A percentile compares a stretch with the other conserved stretches of the same genome.
Conservation (phyloP, 2,888 invertebrate species). For the Falcaria lacertinaria region DNA sequence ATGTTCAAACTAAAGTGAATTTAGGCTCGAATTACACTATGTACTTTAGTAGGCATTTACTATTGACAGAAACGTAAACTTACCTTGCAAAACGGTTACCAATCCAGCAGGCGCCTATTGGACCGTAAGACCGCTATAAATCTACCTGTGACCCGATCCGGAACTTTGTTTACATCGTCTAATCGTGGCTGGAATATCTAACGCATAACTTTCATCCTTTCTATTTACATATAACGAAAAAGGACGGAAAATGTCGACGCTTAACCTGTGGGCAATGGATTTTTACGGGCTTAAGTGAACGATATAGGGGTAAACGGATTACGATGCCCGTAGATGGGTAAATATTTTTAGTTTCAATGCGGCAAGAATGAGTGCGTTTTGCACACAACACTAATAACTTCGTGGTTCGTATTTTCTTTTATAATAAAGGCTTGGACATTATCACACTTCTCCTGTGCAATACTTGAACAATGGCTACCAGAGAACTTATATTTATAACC, state of each 20-base stretch:
- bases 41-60: neutral
- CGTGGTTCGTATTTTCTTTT: no score
- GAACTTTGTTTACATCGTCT: constrained; percentile 20
- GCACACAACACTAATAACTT: no score
- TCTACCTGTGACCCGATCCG: constrained; percentile 21
- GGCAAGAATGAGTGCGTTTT: neutral
- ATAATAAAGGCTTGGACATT: no score
- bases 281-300: constrained; percentile 2
- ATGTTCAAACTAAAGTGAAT: neutral
- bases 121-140: constrained; percentile 21
- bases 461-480: no score
- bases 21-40: neutral
- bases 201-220: constrained; percentile 1
- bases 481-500: no score
- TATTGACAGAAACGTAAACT: constrained; percentile 1
- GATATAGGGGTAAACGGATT: neutral
- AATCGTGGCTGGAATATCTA: constrained; percentile 19
- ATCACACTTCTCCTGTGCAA: no score
- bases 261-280: neutral
- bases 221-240: neutral
- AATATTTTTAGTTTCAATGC: neutral
- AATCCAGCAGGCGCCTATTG: constrained; percentile 2
- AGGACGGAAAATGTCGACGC: neutral
- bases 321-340: neutral
- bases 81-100: neutral